These are phyloP conservation scores for Acronicta leporina DNA, from an alignment of 2,888 invertebrate genomes.

Conservation along the genomic window DNA sequence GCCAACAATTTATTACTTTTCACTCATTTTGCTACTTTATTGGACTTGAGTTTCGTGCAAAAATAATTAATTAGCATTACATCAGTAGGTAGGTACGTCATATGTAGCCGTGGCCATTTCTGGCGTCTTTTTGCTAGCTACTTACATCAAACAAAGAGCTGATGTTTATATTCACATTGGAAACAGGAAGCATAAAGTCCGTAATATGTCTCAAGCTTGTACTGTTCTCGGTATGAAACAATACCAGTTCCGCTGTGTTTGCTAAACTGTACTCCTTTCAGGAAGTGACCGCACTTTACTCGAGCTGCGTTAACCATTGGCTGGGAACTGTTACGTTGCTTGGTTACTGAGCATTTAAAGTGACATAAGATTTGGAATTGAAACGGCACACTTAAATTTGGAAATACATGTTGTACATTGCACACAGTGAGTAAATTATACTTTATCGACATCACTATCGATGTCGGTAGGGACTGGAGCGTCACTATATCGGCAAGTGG, in stretches of 20 bases:
- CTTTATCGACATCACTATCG: conserved; percentile 54
- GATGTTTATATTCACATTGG: conserved; percentile 85
- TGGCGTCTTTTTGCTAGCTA: conserved; percentile 48
- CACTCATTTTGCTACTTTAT: conserved; percentile 12
- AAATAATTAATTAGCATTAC: conserved; percentile 15
- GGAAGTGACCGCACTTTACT: conserved; percentile 79
- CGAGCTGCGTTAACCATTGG: conserved; percentile 64
- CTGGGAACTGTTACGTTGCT: conserved; percentile 60
- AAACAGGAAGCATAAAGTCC: conserved; percentile 86
- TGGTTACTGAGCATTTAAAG: conserved; percentile 52
- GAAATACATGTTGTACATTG: conserved; percentile 47
- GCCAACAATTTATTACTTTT: background rate
- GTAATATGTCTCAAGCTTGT: conserved; percentile 80
- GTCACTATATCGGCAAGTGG: conserved; percentile 74
- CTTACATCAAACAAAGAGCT: conserved; percentile 72
- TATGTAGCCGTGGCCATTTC: conserved; percentile 27
- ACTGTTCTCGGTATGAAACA: conserved; percentile 85
- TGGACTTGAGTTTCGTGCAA: conserved; percentile 4
- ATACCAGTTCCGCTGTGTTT: conserved; percentile 87
- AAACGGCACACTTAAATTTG: conserved; percentile 57
- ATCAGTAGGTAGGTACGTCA: conserved; percentile 17
- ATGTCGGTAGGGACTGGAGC: conserved; percentile 32
- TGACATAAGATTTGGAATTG: conserved; percentile 60
- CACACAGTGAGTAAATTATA: conserved; percentile 8
- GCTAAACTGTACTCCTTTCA: conserved; percentile 83